phyloP scores from a whole-genome alignment of 2,797 vertebrate species.

The Ptychadena robeensis region DNA sequence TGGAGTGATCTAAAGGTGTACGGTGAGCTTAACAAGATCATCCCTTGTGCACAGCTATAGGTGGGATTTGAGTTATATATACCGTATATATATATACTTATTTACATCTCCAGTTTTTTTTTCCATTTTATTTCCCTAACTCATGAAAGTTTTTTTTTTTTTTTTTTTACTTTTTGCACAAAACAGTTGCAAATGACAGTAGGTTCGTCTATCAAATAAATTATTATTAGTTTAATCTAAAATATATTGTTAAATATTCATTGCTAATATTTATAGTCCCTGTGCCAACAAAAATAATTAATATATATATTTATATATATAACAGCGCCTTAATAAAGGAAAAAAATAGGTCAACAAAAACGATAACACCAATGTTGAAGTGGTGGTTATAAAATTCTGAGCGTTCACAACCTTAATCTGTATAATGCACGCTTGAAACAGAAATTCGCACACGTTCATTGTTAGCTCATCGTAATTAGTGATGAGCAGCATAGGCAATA shows the following conservation, averaged over 20 bases:
- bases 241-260: slow-evolving; percentile 93
- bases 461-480: slow-evolving; percentile 45
- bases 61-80: slow-evolving; percentile 77
- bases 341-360: slow-evolving; percentile 58
- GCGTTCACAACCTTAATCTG: slow-evolving; percentile 62
- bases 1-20: too few species aligned
- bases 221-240: slow-evolving; percentile 93
- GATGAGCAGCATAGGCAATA: too few species aligned
- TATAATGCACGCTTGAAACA: slow-evolving; percentile 48
- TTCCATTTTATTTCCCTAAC: slow-evolving; percentile 62
- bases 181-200: slow-evolving; percentile 79
- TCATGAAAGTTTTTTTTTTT: slow-evolving; percentile 63
- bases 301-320: slow-evolving; percentile 31
- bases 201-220: slow-evolving; percentile 94
- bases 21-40: slow-evolving; percentile 68
- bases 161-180: too few species aligned
- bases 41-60: slow-evolving; percentile 73
- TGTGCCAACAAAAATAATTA: slow-evolving; percentile 66
- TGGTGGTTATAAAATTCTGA: slow-evolving; percentile 63
- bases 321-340: slow-evolving; percentile 32
- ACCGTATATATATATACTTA: slow-evolving; percentile 75
- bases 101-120: slow-evolving; percentile 78
- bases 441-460: slow-evolving; percentile 21
- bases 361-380: slow-evolving; percentile 27
- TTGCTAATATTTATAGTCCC: slow-evolving; percentile 75